Conservation (phyloP, 2,113 vertebrate genomes). For the Etheostoma spectabile region DNA sequence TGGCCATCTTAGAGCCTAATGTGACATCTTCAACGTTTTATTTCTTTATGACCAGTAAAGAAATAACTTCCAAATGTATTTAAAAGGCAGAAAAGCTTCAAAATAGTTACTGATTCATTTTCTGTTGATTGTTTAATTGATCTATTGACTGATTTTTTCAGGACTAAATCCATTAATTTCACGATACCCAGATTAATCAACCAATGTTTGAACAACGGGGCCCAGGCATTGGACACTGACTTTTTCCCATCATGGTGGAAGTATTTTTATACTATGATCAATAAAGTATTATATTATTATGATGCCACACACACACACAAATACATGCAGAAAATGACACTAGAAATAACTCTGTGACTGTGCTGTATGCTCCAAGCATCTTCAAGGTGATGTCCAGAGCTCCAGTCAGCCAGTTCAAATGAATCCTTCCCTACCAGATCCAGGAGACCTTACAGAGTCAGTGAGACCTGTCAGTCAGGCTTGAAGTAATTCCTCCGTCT, state of each 20-base stretch:
- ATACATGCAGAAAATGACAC: background rate
- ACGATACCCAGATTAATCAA: background rate
- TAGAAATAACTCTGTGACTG: conserved; percentile 8
- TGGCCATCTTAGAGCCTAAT: background rate
- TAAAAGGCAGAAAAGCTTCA: background rate
- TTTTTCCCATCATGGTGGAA: background rate
- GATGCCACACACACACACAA: background rate
- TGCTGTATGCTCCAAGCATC: conserved; percentile 3
- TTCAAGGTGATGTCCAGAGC: conserved; percentile 51
- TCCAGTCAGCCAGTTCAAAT: conserved; percentile 43
- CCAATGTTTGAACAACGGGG: background rate
- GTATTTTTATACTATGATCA: background rate
- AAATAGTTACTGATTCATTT: background rate
- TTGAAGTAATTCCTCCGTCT: conserved; percentile 47
- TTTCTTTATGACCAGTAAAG: no score
- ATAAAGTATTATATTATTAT: conserved; percentile 6
- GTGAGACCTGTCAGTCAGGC: conserved; percentile 56
- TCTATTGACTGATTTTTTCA: background rate
- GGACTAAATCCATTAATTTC: background rate
- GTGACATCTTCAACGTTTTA: background rate
- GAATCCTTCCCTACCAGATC: conserved; percentile 25
- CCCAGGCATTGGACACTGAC: background rate
- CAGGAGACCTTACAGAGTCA: conserved; percentile 38
- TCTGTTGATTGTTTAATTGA: background rate
- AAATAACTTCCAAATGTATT: no score